Evolutionary conservation across 2,888 invertebrate species (phyloP), one percentile per base, ranked within the genome.

Genomic region (Drosophila seclusa): DNA sequence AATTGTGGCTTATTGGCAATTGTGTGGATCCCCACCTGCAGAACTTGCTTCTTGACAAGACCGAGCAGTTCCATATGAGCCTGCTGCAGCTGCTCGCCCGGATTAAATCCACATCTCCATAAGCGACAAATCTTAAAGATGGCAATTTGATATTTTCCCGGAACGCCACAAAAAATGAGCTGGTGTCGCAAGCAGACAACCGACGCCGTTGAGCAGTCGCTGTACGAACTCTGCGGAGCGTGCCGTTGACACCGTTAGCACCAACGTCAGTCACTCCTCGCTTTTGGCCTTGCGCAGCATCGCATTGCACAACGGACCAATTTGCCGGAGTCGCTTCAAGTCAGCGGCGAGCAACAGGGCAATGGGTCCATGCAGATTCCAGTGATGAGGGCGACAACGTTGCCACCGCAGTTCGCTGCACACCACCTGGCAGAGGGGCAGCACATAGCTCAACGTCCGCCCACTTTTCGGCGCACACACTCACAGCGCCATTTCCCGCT

Each of bases 391-490:
- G 4, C 40, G 36, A 2, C 38, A 6, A 4, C 67, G 58, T 4
- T 31, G 62, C 7, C 54, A 31, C 8, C n/a, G 18, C 4, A 87
- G 34, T 0, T 21, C 21, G 1, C 8, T 54, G 32, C 53, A 45
- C 1, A 78, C 73, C 6, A 29, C 34, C 34, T 89, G 73, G 7
- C 85, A 89, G 0, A 85, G 49, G 0, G 80, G 68, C 24, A 70
- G 86, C 10, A 87, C 55, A 32, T 70, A 85, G 59, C 83, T 71
- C 1, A 82, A 11, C 0, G 83, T 82, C 10, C 89, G 88, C 7
- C 85, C 85, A 49, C 90, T 89, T 18, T 64, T 64, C 2, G 88
- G 86, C 0, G 83, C 78, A 52, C 73, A 89, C 73, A 8, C 87
- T 67, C 24, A 85, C 50, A 2, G 73, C 83, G 0, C 90, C 83